These are phyloP conservation scores for Fabriciana adippe DNA, from an alignment of 2,888 invertebrate species.

Conservation along the genomic window DNA sequence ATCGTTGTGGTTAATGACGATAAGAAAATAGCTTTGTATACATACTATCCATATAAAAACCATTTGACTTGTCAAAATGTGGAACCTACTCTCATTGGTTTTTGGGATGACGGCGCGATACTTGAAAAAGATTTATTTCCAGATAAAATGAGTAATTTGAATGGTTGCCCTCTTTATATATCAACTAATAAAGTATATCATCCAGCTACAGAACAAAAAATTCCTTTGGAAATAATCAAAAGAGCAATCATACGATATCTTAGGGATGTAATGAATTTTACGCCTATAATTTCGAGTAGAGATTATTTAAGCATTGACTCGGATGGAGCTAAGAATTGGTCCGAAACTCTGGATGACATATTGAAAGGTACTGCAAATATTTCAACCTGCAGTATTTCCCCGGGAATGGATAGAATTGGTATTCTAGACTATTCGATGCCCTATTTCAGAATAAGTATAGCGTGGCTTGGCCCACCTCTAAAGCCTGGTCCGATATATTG, in stretches of 20 bases:
- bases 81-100: slow-evolving; percentile 51
- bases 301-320: slow-evolving; percentile 66
- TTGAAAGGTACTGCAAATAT: slow-evolving; percentile 60
- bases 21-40: slow-evolving; percentile 51
- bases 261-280: slow-evolving; percentile 62
- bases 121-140: slow-evolving; percentile 49
- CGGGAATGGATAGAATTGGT: slow-evolving; percentile 57
- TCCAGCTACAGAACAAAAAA: slow-evolving; percentile 55
- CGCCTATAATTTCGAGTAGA: slow-evolving; percentile 55
- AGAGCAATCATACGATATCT: slow-evolving; percentile 55
- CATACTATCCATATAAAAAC: slow-evolving; percentile 61
- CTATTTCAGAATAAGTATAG: slow-evolving; percentile 61
- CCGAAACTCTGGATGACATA: slow-evolving; percentile 63
- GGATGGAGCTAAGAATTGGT: slow-evolving; percentile 61
- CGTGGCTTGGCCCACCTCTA: slow-evolving; percentile 65
- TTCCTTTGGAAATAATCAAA: slow-evolving; percentile 60
- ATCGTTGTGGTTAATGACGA: slow-evolving; percentile 48
- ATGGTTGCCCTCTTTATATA: slow-evolving; percentile 63
- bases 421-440: slow-evolving; percentile 61
- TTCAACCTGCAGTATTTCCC: slow-evolving; percentile 61
- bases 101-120: slow-evolving; percentile 46
- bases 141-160: slow-evolving; percentile 65
- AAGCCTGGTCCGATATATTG: slow-evolving; percentile 58
- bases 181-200: slow-evolving; percentile 63
- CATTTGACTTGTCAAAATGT: slow-evolving; percentile 59